These are phyloP conservation scores for Drosophila imparisetae DNA, from an alignment of 2,888 invertebrate species.

Conservation along the genomic window DNA sequence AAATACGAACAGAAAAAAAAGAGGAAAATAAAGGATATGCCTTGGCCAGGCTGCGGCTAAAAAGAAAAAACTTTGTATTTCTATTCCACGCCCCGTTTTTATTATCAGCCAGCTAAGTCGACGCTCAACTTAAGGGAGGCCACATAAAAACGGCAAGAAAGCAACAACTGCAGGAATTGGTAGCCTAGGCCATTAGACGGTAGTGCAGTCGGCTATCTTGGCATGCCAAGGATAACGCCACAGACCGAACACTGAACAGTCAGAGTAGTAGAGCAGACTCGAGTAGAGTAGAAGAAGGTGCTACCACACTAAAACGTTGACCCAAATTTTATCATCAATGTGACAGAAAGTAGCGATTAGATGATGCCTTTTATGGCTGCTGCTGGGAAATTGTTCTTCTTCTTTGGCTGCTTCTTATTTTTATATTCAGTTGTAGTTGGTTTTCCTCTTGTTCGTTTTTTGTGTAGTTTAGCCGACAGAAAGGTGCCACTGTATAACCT, in stretches of 20 bases:
- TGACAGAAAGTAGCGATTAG: constrained; percentile 82
- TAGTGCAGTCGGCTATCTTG: constrained; percentile 69
- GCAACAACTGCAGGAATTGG: constrained; percentile 47
- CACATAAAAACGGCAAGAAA: constrained; percentile 61
- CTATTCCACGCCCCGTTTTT: constrained; percentile 72
- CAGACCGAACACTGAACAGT: constrained; percentile 1
- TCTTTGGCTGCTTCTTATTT: constrained; percentile 15
- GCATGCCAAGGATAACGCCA: constrained; percentile 58
- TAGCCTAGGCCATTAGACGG: constrained; percentile 73
- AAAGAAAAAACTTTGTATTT: constrained; percentile 59
- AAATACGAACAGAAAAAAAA: constrained; percentile 6
- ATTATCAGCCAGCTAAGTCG: constrained; percentile 66
- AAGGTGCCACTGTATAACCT: constrained; percentile 65
- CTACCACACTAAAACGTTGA: constrained; percentile 77
- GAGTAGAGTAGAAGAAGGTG: constrained; percentile 45
- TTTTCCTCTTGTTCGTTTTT: not conserved
- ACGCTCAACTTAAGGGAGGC: constrained; percentile 67
- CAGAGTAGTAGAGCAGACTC: not conserved
- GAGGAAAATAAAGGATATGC: constrained; percentile 64
- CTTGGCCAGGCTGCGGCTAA: constrained; percentile 38
- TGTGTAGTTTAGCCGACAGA: constrained; percentile 57
- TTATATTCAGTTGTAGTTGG: constrained; percentile 34
- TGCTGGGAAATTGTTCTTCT: constrained; percentile 39
- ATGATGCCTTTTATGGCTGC: constrained; percentile 78
- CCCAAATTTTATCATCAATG: constrained; percentile 82